Conservation (phyloP, 2,113 vertebrate species). For the Microcebus tavaratra region DNA sequence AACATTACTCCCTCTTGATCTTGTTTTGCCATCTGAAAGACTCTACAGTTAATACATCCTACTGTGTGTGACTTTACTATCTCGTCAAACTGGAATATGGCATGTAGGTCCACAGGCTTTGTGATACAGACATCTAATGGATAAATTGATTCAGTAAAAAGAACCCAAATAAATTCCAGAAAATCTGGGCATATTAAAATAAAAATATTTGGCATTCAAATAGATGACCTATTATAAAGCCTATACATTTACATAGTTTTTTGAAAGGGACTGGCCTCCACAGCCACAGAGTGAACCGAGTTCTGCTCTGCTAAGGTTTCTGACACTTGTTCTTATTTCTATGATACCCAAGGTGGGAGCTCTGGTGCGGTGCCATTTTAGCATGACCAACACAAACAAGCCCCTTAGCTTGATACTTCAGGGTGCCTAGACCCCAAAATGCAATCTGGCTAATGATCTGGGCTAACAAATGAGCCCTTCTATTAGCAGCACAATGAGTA, state of each 20-base stretch:
- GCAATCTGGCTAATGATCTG: not conserved
- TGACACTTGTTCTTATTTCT: not conserved
- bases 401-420: not conserved
- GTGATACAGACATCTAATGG: not conserved
- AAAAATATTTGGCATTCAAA: constrained; percentile 22
- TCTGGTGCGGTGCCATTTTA: not conserved
- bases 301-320: not conserved
- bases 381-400: not conserved
- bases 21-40: constrained; percentile 25
- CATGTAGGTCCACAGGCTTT: not conserved
- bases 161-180: constrained; percentile 21
- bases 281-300: not conserved
- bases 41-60: not conserved
- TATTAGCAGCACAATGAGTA: not conserved
- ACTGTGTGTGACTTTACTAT: not conserved
- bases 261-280: not conserved
- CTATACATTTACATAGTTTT: not conserved
- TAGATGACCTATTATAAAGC: not conserved
- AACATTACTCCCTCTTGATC: not conserved
- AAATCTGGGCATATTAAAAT: not conserved
- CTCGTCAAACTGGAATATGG: not conserved
- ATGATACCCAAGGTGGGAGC: not conserved
- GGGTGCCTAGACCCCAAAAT: not conserved
- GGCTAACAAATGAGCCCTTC: not conserved
- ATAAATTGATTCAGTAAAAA: constrained; percentile 24